Evolutionary conservation across 2,113 vertebrate species (phyloP).

Genomic region (cattle (Bos taurus)): ARS-UCD2.0 NC_037342.1:80495501-80496000

Average conservation of each 20-base stretch:
- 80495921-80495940: background rate
- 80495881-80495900: background rate
- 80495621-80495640: background rate
- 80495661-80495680: background rate
- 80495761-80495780: background rate
- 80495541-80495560: background rate
- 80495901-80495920: background rate
- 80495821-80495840: background rate
- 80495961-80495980: background rate
- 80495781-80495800: background rate
- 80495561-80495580: background rate
- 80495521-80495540: fast-evolving
- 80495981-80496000: background rate
- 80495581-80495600: background rate
- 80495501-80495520: background rate
- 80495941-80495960: no score
- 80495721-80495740: background rate
- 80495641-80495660: background rate
- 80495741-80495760: background rate
- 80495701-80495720: background rate
- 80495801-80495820: background rate
- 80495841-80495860: background rate
- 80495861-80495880: background rate
- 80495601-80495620: background rate
- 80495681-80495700: background rate